phyloP scores from a whole-genome alignment of 2,797 vertebrate species.

The Melanotaenia trifasciata region DNA sequence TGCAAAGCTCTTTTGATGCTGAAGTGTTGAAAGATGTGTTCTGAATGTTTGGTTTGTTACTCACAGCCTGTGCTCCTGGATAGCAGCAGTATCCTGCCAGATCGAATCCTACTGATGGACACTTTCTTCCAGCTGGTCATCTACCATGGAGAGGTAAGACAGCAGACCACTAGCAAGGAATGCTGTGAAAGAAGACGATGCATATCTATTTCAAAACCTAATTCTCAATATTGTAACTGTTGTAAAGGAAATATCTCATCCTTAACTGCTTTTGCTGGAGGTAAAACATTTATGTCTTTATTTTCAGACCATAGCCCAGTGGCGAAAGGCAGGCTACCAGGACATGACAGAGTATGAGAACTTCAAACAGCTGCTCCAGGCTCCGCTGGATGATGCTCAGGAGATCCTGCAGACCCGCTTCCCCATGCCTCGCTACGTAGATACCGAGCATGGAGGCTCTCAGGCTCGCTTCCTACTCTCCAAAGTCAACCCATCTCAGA shows the following conservation, averaged over 20 bases:
- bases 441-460: slow-evolving; percentile 92
- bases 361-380: slow-evolving; percentile 96
- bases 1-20: not conserved
- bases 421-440: slow-evolving; percentile 96
- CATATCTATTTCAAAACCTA: not conserved
- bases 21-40: not conserved
- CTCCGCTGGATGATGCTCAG: slow-evolving; percentile 94
- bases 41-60: slow-evolving; percentile 4
- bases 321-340: slow-evolving; percentile 96
- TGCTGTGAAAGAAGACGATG: not conserved
- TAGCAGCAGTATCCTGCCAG: slow-evolving; percentile 96
- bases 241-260: not conserved
- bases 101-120: slow-evolving; percentile 97
- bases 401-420: slow-evolving; percentile 95
- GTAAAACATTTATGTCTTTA: not conserved
- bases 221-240: not conserved
- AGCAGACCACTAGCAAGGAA: not conserved
- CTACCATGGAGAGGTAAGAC: slow-evolving; percentile 93
- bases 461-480: slow-evolving; percentile 97
- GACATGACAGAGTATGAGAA: slow-evolving; percentile 97
- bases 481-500: slow-evolving; percentile 99
- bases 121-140: slow-evolving; percentile 99
- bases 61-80: slow-evolving; percentile 94
- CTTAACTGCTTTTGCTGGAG: not conserved
- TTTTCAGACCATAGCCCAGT: slow-evolving; percentile 93